Conservation (phyloP, 35 echinoderm and acorn worm genomes). For the Apostichopus japonicus region DNA sequence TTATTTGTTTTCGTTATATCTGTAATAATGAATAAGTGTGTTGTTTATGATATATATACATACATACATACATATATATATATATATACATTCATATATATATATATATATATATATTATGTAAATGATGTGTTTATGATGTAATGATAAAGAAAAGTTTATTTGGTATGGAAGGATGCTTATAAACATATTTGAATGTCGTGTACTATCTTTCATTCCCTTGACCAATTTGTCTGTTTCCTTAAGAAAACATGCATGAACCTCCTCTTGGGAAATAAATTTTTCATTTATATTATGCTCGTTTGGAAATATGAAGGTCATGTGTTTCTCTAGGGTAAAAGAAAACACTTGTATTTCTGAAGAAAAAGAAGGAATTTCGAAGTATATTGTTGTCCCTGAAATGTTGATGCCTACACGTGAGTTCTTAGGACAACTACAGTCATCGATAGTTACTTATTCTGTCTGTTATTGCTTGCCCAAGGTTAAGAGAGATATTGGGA, state of each 20-base stretch:
- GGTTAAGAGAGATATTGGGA: constrained; percentile 33
- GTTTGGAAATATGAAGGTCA: constrained; percentile 18
- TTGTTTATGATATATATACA: too few relatives aligned
- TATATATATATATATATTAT: too few relatives aligned
- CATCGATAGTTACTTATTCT: constrained; percentile 18
- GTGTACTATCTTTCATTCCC: background rate
- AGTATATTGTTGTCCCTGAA: constrained; percentile 42
- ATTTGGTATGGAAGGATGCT: background rate
- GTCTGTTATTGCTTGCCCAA: constrained; percentile 14
- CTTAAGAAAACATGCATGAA: background rate
- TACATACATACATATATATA: too few relatives aligned
- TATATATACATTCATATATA: too few relatives aligned
- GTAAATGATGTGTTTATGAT: too few relatives aligned
- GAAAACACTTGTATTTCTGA: constrained; percentile 12
- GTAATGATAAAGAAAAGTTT: too few relatives aligned
- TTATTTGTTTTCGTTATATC: too few relatives aligned
- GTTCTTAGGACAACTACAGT: background rate
- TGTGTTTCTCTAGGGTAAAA: background rate
- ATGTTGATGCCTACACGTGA: too few relatives aligned
- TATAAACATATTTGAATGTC: background rate
- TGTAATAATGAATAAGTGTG: too few relatives aligned
- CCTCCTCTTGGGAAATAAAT: background rate
- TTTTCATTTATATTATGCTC: background rate
- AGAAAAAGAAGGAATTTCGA: constrained; percentile 6
- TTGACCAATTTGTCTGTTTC: background rate